phyloP scores from a whole-genome alignment of 1,140 invertebrate species.

The Polypedilum pembai region DNA sequence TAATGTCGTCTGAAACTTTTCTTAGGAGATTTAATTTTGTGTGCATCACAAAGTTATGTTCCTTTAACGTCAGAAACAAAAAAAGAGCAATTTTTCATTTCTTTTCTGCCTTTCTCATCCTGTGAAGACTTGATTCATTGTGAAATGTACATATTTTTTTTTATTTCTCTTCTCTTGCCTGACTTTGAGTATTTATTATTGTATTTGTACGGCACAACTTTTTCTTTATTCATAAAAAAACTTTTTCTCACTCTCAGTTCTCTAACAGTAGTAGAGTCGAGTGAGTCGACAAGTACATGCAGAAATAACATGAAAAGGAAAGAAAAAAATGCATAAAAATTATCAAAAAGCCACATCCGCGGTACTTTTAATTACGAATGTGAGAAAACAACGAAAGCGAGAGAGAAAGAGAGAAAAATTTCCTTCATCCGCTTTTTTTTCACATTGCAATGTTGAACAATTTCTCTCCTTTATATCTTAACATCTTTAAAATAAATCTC shows the following conservation, averaged over 20 bases:
- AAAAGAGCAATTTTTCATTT: conserved; percentile 13
- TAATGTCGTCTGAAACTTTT: too few species aligned
- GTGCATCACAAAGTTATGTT: neutral
- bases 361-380: neutral
- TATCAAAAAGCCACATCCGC: conserved; percentile 16
- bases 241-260: neutral
- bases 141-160: neutral
- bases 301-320: too few species aligned
- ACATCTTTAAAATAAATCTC: neutral
- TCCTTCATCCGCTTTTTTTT: neutral
- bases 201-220: too few species aligned
- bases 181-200: too few species aligned
- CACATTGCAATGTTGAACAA: neutral
- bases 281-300: too few species aligned
- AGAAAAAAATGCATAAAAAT: neutral
- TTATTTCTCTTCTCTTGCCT: neutral
- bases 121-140: neutral
- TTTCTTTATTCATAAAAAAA: neutral
- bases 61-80: conserved; percentile 18
- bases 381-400: neutral
- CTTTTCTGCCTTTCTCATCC: neutral
- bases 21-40: too few species aligned
- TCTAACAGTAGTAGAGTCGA: neutral
- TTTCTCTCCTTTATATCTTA: neutral
- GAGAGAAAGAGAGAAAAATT: neutral